Evolutionary conservation across 1,140 invertebrate species (phyloP).

Genomic region (Drosophila oshimai): DNA sequence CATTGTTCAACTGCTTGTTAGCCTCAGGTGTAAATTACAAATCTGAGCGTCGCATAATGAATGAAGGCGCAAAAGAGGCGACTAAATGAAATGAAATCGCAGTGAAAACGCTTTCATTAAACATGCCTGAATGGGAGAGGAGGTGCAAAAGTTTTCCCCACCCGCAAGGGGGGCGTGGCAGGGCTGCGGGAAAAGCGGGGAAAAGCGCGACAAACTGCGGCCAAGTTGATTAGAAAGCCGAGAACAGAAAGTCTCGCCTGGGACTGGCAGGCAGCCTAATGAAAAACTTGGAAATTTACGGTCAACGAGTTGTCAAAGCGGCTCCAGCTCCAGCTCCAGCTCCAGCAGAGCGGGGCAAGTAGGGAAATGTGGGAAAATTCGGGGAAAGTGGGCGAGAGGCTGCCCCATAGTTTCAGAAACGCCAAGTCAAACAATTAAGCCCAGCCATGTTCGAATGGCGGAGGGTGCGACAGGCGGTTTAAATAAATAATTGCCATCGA

Average conservation of each 20-base stretch:
- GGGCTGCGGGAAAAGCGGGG: slow-evolving; percentile 11
- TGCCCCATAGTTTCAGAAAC: slow-evolving; percentile 62
- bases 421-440: slow-evolving; percentile 78
- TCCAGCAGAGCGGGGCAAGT: slow-evolving; percentile 6
- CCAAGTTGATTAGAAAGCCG: slow-evolving; percentile 77
- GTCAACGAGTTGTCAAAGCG: slow-evolving; percentile 79
- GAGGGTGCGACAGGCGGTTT: slow-evolving; percentile 51
- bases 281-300: slow-evolving; percentile 81
- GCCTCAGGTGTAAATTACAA: slow-evolving; percentile 78
- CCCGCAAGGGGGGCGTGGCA: background rate
- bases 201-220: slow-evolving; percentile 69
- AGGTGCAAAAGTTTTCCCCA: slow-evolving; percentile 56
- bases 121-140: slow-evolving; percentile 43
- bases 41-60: slow-evolving; percentile 75
- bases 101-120: slow-evolving; percentile 77
- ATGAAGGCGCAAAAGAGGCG: slow-evolving; percentile 61
- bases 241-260: slow-evolving; percentile 40
- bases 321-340: slow-evolving; percentile 51
- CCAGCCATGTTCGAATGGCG: slow-evolving; percentile 47
- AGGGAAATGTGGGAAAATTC: slow-evolving; percentile 3
- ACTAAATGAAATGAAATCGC: slow-evolving; percentile 78
- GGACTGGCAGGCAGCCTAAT: slow-evolving; percentile 60
- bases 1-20: slow-evolving; percentile 45
- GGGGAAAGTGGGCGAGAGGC: background rate
- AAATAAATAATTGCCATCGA: slow-evolving; percentile 79